Base-by-base conservation (phyloP, 2,888 invertebrate species). In the Heliconius aoede region DNA sequence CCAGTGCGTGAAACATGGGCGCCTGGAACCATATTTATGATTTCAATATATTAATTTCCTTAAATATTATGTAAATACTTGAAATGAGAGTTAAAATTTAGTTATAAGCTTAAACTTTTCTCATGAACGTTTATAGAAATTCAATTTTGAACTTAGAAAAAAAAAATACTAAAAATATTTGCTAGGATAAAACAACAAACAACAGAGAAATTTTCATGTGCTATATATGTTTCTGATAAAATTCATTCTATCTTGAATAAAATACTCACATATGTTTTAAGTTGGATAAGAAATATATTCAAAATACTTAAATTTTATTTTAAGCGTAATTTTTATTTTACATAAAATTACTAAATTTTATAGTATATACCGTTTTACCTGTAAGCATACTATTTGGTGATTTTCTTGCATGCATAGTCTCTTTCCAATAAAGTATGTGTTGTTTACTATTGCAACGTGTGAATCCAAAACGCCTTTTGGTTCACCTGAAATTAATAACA, bases 1-100 rank as follows among this genome's bases (percentile, higher is more conserved):
- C 98, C 86, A 97, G 97, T 18, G 97, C 97, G 87, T 99, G 98
- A 88, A 98, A 98, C 61, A 98, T 91, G 0, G 98, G 98, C 0
- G 96, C 97, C 94, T 94, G 83, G 26, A 72, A 55, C 0, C 83
- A 77, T 61, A 30, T 32, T 71, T 55, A 30, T n/a, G 28, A n/a
- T 13, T 24, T 60, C 13, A 40, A 62, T 62, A 28, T 7, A 18
- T 15, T n/a, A n/a, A n/a, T 26, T 15, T 26, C 15, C 1, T 18
- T 51, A 21, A n/a, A 51, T 51, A 51, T 51, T 9, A 46, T 18
- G 5, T 46, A 51, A 51, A 51, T 51, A 51, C 1, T 21, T 8
- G 9, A 51, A 51, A 51, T 51, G 51, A 21, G 51, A 51, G 21
- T 21, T 51, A 51, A 51, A 40, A 21, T 51, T 8, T 51, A 21